These are phyloP conservation scores for Tiaroga cobitis DNA, from an alignment of 2,797 vertebrate genomes.

Conservation along the genomic window DNA sequence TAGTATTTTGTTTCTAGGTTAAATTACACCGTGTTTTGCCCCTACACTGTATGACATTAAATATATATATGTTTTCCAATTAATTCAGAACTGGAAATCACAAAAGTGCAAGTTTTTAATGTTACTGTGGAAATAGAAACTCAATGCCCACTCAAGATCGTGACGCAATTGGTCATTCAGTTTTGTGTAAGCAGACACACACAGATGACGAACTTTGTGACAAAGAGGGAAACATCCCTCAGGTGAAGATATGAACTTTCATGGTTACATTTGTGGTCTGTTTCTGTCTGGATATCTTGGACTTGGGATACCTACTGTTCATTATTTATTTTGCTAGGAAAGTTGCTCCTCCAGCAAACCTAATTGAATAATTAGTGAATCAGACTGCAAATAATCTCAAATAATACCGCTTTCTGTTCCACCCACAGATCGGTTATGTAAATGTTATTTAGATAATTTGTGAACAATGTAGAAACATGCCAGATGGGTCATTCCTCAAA, in stretches of 20 bases:
- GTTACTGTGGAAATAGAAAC: not conserved
- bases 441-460: slow-evolving; percentile 17
- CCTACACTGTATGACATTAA: not conserved
- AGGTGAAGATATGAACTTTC: not conserved
- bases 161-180: not conserved
- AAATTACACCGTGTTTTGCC: not conserved
- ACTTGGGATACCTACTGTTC: not conserved
- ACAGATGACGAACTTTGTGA: not conserved
- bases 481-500: not conserved
- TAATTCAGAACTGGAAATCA: not conserved
- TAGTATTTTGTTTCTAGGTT: not conserved
- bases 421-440: slow-evolving; percentile 23
- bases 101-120: not conserved
- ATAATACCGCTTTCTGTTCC: slow-evolving; percentile 28
- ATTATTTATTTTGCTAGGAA: slow-evolving; percentile 20
- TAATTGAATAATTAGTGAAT: slow-evolving; percentile 37
- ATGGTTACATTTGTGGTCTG: not conserved
- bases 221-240: not conserved
- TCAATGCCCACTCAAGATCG: not conserved
- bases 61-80: not conserved
- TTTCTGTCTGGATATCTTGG: not conserved
- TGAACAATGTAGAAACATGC: not conserved
- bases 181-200: not conserved
- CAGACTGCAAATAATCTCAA: slow-evolving; percentile 20
- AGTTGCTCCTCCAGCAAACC: slow-evolving; percentile 10